phyloP scores from a whole-genome alignment of 2,797 vertebrate species.

The Galago senegalensis region DNA sequence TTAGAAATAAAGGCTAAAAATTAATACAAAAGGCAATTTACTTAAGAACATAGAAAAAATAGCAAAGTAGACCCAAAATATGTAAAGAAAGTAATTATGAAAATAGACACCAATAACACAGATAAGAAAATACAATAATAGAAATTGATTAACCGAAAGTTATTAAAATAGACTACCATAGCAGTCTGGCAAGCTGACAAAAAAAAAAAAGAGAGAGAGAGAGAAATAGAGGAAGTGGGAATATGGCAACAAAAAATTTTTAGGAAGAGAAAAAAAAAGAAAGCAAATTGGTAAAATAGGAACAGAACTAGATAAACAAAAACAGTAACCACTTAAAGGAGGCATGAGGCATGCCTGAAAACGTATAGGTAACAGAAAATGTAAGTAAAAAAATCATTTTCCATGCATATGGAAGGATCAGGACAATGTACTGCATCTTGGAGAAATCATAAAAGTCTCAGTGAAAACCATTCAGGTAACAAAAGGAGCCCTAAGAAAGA shows the following conservation, averaged over 20 bases:
- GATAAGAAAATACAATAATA: neutral
- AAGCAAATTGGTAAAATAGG: neutral
- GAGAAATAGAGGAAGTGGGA: neutral
- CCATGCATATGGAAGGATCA: neutral
- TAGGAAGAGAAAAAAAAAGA: neutral
- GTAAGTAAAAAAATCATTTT: neutral
- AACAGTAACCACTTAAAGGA: neutral
- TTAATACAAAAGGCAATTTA: neutral
- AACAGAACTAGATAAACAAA: neutral
- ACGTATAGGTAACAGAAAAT: neutral
- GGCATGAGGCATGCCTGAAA: neutral
- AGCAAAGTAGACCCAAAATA: neutral
- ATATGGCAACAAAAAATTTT: neutral
- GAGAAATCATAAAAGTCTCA: neutral
- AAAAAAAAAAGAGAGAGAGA: neutral
- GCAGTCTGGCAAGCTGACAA: neutral
- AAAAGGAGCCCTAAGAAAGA: neutral
- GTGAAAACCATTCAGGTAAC: neutral
- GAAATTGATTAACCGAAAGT: neutral
- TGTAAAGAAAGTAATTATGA: neutral
- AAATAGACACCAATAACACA: neutral
- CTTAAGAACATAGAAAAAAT: neutral
- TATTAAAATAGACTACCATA: neutral
- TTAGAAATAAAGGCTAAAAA: neutral
- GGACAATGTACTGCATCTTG: neutral